These are phyloP conservation scores for Hippopotamyrus pictus DNA, from an alignment of 2,797 vertebrate species.

Conservation along the genomic window DNA sequence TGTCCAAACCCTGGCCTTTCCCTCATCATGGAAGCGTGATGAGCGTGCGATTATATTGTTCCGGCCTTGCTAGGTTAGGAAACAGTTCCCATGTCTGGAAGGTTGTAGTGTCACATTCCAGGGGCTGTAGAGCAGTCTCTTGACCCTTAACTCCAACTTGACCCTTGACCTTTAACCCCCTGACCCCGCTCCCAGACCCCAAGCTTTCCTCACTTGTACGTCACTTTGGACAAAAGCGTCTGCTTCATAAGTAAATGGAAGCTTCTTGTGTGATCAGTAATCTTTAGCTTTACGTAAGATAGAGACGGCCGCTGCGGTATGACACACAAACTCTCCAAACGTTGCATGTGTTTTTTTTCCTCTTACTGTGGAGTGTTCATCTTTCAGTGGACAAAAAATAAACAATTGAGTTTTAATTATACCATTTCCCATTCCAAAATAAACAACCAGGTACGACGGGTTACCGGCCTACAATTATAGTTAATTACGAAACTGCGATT, in stretches of 20 bases:
- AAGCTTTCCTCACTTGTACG: background rate
- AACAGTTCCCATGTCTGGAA: background rate
- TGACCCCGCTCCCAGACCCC: background rate
- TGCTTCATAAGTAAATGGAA: background rate
- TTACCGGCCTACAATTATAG: background rate
- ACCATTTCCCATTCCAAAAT: background rate
- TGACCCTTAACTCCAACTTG: background rate
- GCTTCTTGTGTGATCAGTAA: background rate
- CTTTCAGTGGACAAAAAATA: background rate
- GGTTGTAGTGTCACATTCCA: background rate
- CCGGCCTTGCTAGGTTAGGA: background rate
- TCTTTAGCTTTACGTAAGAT: background rate
- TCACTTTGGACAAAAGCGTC: background rate
- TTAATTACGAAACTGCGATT: background rate
- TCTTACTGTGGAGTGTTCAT: background rate
- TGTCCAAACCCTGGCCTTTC: background rate
- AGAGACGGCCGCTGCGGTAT: no score
- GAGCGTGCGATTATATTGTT: background rate
- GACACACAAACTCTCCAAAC: background rate
- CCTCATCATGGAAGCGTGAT: background rate
- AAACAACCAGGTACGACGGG: constrained; percentile 2
- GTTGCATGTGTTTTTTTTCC: background rate
- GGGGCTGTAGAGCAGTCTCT: background rate
- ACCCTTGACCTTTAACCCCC: background rate
- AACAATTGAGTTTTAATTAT: constrained; percentile 1